Evolutionary conservation across 2,113 vertebrate species (phyloP).

Genomic region (Saimiri boliviensis): DNA sequence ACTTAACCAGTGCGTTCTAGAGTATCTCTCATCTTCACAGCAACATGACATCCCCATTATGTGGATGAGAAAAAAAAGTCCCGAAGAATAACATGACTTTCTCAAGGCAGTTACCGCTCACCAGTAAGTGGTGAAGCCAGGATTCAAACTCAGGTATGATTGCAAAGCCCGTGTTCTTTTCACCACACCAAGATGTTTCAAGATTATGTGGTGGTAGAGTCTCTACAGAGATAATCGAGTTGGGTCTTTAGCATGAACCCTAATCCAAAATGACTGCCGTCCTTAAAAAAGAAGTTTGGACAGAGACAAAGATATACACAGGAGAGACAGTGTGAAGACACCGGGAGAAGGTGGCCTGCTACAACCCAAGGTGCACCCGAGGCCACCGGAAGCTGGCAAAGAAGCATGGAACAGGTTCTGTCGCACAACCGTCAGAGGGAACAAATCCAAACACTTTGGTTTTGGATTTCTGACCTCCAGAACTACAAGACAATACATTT

Average conservation of each 20-base stretch:
- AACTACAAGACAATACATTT: not conserved
- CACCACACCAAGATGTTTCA: not conserved
- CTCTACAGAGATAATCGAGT: not conserved
- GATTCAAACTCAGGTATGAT: not conserved
- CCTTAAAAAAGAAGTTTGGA: not conserved
- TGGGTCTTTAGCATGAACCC: not conserved
- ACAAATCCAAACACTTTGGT: not conserved
- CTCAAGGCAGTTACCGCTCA: not conserved
- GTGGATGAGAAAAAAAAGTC: not conserved
- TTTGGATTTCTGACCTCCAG: not conserved
- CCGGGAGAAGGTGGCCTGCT: not conserved
- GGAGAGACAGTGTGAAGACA: not conserved
- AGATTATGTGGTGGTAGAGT: not conserved
- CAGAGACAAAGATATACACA: not conserved
- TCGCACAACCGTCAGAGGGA: not conserved
- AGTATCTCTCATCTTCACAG: not conserved
- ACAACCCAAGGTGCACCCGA: not conserved
- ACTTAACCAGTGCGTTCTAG: not conserved
- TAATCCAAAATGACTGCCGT: not conserved
- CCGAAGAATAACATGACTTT: not conserved
- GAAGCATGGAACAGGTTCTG: not conserved
- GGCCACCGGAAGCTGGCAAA: not conserved
- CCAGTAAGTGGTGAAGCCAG: not conserved
- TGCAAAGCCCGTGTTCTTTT: not conserved
- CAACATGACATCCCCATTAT: not conserved